phyloP scores from a whole-genome alignment of 1,140 invertebrate genomes.

The Colletes latitarsis region DNA sequence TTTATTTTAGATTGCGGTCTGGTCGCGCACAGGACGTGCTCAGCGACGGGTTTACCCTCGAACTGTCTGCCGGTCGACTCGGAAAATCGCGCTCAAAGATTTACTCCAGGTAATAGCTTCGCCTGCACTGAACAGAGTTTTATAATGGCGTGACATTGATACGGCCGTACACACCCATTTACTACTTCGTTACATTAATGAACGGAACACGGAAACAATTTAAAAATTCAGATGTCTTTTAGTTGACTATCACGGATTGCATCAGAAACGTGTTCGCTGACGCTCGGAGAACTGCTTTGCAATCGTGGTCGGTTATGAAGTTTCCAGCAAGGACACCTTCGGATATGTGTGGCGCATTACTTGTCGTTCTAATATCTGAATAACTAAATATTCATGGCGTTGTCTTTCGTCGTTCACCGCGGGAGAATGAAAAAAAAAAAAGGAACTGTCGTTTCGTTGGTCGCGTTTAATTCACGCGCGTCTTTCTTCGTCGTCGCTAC shows the following conservation, averaged over 20 bases:
- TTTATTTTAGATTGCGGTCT: conserved; percentile 85
- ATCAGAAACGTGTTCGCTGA: conserved; percentile 55
- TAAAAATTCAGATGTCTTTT: conserved; percentile 59
- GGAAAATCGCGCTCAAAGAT: conserved; percentile 72
- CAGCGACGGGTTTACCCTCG: conserved; percentile 84
- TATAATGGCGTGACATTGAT: conserved; percentile 31
- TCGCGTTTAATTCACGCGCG: background rate
- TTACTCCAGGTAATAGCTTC: conserved; percentile 70
- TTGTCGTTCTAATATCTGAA: conserved; percentile 61
- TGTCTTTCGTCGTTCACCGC: conserved; percentile 33
- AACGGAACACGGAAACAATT: conserved; percentile 53
- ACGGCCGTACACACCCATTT: conserved; percentile 30
- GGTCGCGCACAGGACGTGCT: conserved; percentile 87
- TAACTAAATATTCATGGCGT: conserved; percentile 50
- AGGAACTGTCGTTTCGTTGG: background rate
- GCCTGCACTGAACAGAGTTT: conserved; percentile 33
- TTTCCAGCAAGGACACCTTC: conserved; percentile 55
- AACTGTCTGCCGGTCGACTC: conserved; percentile 73
- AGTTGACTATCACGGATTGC: conserved; percentile 46
- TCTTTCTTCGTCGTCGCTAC: background rate
- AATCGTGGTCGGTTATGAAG: conserved; percentile 51
- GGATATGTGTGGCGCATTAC: conserved; percentile 27
- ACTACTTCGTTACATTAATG: conserved; percentile 46
- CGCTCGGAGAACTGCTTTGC: conserved; percentile 35
- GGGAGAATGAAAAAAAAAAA: background rate